Percentiles rank a stretch among this genome's conserved stretches.
Evolutionary conservation across 2,113 vertebrate genomes (phyloP).

Genomic region (Lichenostomus cassidix): DNA sequence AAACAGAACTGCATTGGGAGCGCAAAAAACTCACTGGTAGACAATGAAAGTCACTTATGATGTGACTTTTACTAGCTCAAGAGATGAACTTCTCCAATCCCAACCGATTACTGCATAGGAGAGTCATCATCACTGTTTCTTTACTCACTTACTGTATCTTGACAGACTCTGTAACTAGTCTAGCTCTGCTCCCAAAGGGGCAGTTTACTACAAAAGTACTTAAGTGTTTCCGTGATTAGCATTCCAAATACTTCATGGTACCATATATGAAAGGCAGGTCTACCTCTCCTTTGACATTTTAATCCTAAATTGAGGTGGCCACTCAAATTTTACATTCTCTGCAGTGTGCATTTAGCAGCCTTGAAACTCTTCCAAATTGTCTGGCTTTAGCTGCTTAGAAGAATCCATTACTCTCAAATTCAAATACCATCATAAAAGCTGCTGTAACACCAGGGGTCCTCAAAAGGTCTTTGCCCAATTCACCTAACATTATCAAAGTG

Average conservation of each 20-base stretch:
- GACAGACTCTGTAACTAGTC: neutral
- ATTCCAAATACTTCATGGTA: neutral
- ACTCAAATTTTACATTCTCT: conserved; percentile 41
- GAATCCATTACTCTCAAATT: conserved; percentile 55
- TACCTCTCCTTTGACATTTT: conserved; percentile 48
- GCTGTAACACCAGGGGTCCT: neutral
- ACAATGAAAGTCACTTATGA: neutral
- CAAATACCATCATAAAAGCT: conserved; percentile 55
- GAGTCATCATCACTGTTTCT: neutral
- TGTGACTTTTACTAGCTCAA: neutral
- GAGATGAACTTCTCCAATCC: neutral
- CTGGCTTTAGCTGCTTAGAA: conserved; percentile 29
- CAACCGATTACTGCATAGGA: neutral
- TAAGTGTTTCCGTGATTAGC: neutral
- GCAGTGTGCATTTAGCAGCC: neutral
- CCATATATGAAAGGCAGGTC: neutral
- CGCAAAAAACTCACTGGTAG: neutral
- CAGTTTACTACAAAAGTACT: neutral
- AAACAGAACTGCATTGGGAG: neutral
- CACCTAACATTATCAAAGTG: conserved; percentile 44
- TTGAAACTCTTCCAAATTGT: conserved; percentile 60
- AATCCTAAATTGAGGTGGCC: conserved; percentile 42
- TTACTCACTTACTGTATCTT: neutral
- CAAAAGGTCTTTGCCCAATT: conserved; percentile 35
- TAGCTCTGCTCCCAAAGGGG: neutral